phyloP scores from a whole-genome alignment of 2,888 invertebrate species.

The Chalcis sispes region DNA sequence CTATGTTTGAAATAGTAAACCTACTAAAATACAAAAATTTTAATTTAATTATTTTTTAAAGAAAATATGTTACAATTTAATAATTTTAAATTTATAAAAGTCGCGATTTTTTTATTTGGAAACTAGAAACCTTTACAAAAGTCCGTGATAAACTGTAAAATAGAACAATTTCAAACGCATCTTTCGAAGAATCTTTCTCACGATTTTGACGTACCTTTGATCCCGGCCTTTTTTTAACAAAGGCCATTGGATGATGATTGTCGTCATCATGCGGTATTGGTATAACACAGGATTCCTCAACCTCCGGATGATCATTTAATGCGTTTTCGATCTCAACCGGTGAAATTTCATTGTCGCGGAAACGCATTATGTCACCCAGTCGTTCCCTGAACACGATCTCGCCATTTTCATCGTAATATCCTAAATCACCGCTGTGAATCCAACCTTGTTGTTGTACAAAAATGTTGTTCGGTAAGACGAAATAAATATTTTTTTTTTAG shows the following conservation, averaged over 20 bases:
- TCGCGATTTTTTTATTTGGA: no score
- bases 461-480: no score
- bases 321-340: constrained; percentile 67
- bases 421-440: constrained; percentile 70
- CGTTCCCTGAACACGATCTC: constrained; percentile 67
- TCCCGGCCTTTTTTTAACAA: constrained; percentile 59
- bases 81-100: no score
- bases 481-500: no score
- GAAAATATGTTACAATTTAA: no score
- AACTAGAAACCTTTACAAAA: no score
- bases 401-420: constrained; percentile 67
- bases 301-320: constrained; percentile 63
- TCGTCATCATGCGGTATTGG: constrained; percentile 64
- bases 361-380: constrained; percentile 69
- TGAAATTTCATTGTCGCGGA: constrained; percentile 65
- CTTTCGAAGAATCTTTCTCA: no score
- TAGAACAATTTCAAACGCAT: no score
- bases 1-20: no score
- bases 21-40: no score
- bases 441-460: constrained; percentile 65
- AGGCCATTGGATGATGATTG: constrained; percentile 68
- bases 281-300: constrained; percentile 67
- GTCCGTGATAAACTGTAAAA: no score
- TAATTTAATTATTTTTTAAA: no score
- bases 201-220: constrained; percentile 59